phyloP scores from a whole-genome alignment of 1,140 invertebrate genomes.

The Neoseiulus cucumeris region DNA sequence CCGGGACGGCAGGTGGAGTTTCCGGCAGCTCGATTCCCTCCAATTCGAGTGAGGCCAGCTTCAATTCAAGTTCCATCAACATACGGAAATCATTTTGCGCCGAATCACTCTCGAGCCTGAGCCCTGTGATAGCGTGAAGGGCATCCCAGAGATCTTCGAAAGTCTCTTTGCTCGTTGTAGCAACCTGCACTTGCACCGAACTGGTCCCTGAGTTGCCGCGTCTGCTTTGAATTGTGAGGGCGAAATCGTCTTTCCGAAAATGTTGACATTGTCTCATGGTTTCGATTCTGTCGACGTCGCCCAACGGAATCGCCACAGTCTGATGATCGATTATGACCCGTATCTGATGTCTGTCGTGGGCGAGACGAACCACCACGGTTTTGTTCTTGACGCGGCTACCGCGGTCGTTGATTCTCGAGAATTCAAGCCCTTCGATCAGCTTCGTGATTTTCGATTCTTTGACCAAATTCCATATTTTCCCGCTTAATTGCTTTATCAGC shows the following conservation, averaged over 20 bases:
- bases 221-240: neutral
- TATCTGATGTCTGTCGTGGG: neutral
- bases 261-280: neutral
- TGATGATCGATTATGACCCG: slow-evolving; percentile 2
- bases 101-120: neutral
- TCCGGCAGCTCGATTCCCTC: neutral
- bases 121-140: neutral
- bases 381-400: slow-evolving; percentile 4
- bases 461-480: neutral
- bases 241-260: neutral
- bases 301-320: neutral
- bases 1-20: neutral
- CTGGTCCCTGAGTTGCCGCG: too few relatives aligned
- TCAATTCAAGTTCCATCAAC: slow-evolving; percentile 2
- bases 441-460: neutral
- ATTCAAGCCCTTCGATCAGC: neutral
- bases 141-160: slow-evolving; percentile 1
- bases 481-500: neutral
- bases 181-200: neutral
- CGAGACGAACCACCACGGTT: neutral
- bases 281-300: neutral
- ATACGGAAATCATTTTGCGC: neutral
- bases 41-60: slow-evolving; percentile 3
- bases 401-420: neutral
- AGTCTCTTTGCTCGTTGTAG: neutral